Evolutionary conservation across 2,113 vertebrate species (phyloP).

Genomic region (Apteryx mantelli): DNA sequence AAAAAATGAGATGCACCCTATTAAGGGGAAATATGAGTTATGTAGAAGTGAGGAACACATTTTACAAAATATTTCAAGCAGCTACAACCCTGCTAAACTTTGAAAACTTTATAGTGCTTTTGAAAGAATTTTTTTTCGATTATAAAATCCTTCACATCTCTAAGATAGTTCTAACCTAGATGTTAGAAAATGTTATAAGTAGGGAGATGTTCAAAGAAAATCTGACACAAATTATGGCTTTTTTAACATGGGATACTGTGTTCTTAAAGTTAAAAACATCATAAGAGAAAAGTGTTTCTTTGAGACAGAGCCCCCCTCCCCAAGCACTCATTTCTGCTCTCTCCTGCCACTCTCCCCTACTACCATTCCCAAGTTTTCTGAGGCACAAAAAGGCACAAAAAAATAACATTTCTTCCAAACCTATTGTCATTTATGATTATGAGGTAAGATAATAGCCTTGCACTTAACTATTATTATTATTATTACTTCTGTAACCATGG

Average conservation of each 20-base stretch:
- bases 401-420: neutral
- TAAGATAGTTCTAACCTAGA: slow-evolving; percentile 2
- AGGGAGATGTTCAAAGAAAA: neutral
- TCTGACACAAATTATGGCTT: neutral
- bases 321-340: neutral
- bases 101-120: neutral
- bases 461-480: neutral
- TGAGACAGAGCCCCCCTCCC: neutral
- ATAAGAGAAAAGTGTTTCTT: neutral
- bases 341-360: neutral
- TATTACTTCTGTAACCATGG: neutral
- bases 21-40: neutral
- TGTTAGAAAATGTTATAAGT: neutral
- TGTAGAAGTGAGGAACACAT: neutral
- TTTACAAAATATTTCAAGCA: neutral
- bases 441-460: neutral
- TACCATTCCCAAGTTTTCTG: neutral
- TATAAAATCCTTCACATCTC: slow-evolving; percentile 2
- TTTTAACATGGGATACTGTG: neutral
- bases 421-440: neutral
- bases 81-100: neutral
- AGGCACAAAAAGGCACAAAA: neutral
- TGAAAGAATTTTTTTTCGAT: neutral
- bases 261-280: neutral
- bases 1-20: neutral